These are phyloP conservation scores for Nomada flava DNA, from an alignment of 2,888 invertebrate genomes.

Conservation along the genomic window DNA sequence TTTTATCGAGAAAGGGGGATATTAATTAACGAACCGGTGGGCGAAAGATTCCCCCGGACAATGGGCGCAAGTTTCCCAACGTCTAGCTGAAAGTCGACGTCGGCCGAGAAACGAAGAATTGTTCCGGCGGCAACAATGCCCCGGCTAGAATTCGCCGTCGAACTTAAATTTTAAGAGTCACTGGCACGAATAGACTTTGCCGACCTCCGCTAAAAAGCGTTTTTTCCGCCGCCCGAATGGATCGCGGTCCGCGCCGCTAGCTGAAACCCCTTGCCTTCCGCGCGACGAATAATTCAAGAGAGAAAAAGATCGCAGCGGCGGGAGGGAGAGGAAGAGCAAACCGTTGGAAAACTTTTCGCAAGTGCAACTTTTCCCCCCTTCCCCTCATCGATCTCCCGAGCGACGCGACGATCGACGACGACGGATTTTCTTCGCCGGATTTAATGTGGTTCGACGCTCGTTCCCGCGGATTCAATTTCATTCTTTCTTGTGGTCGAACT, in stretches of 20 bases:
- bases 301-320: neutral
- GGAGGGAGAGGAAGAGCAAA: neutral
- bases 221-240: conserved; percentile 48
- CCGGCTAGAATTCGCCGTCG: conserved; percentile 27
- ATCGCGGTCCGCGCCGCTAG: conserved; percentile 6
- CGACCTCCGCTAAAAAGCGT: conserved; percentile 49
- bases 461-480: conserved; percentile 50
- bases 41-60: conserved; percentile 49
- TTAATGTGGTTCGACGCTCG: conserved; percentile 41
- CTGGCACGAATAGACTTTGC: conserved; percentile 57
- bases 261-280: conserved; percentile 47
- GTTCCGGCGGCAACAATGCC: conserved; percentile 56
- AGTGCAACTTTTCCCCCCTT: conserved; percentile 31
- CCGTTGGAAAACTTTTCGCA: conserved; percentile 35
- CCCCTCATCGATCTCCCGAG: conserved; percentile 23
- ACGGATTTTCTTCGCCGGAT: conserved; percentile 34
- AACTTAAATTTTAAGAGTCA: conserved; percentile 65
- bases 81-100: conserved; percentile 14
- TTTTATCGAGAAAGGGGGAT: conserved; percentile 49
- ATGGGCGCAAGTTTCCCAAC: conserved; percentile 45
- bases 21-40: conserved; percentile 50
- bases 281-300: conserved; percentile 63
- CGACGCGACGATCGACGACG: conserved; percentile 12
- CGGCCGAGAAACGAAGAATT: conserved; percentile 49
- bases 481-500: conserved; percentile 39